A percentile compares a stretch with the other conserved stretches of the same genome.
These are phyloP conservation scores for Grantiella picta DNA, from an alignment of 2,113 vertebrate species.

Conservation along the genomic window DNA sequence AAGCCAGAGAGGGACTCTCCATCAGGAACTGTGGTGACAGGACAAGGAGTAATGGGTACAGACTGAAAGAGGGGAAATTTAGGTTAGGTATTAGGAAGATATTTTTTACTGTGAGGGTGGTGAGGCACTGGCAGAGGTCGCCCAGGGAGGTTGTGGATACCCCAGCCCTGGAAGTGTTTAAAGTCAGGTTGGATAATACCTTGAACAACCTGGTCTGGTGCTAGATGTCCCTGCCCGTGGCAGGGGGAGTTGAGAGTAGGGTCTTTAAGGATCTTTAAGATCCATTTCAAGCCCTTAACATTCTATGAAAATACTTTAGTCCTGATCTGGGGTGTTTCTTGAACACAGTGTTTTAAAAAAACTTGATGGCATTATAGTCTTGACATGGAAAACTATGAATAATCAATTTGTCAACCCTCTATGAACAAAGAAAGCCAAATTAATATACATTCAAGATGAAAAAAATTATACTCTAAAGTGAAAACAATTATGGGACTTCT, in stretches of 20 bases:
- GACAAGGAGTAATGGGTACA: not conserved
- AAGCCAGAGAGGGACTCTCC: not conserved
- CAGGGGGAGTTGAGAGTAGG: not conserved
- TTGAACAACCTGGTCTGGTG: not conserved
- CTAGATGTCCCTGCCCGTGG: not conserved
- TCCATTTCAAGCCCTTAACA: not conserved
- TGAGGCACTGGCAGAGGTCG: not conserved
- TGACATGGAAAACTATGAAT: not conserved
- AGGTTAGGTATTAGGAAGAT: not conserved
- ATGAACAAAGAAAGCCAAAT: not conserved
- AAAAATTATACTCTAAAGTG: not conserved
- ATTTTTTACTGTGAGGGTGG: not conserved
- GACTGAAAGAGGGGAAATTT: not conserved
- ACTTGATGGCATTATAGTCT: not conserved
- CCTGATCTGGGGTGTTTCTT: not conserved
- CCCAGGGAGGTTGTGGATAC: not conserved
- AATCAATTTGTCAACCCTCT: not conserved
- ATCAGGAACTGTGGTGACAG: not conserved
- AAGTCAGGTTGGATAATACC: not conserved
- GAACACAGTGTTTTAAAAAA: not conserved
- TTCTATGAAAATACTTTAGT: not conserved
- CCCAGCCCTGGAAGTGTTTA: not conserved
- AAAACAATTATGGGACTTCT: not conserved
- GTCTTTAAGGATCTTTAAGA: not conserved
- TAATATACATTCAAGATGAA: not conserved